These are phyloP conservation scores for Eleginops maclovinus DNA, from an alignment of 2,113 vertebrate species.

Conservation along the genomic window DNA sequence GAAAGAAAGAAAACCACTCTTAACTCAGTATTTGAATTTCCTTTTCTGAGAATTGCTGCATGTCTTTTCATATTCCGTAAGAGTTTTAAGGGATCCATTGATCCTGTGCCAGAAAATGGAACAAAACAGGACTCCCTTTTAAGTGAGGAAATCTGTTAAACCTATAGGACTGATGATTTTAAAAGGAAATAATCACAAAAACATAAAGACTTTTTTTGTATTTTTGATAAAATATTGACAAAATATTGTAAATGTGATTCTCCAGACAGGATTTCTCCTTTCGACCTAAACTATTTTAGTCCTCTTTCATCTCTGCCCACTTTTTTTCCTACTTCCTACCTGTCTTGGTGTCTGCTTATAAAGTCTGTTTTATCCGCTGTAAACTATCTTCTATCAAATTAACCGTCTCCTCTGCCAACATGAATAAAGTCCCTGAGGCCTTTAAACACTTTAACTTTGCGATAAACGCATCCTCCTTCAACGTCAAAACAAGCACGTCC, in stretches of 20 bases:
- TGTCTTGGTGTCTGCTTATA: slow-evolving; percentile 18
- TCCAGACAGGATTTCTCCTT: neutral
- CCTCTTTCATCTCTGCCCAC: neutral
- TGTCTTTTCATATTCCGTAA: neutral
- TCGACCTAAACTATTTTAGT: neutral
- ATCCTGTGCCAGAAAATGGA: neutral
- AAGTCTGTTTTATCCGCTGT: slow-evolving; percentile 23
- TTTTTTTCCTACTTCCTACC: neutral
- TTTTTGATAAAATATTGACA: too few relatives aligned
- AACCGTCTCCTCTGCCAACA: slow-evolving; percentile 29
- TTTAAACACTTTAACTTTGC: slow-evolving; percentile 35
- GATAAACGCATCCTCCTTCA: slow-evolving; percentile 15
- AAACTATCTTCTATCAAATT: slow-evolving; percentile 43
- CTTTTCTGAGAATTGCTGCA: neutral
- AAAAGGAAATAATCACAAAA: too few relatives aligned
- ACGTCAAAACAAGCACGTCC: slow-evolving; percentile 32
- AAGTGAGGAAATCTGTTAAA: neutral
- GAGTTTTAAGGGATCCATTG: neutral
- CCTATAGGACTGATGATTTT: too few relatives aligned
- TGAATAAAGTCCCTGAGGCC: slow-evolving; percentile 28
- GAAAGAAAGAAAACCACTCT: too few relatives aligned
- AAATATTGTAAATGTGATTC: neutral
- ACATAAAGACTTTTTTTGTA: too few relatives aligned
- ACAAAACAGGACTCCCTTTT: neutral
- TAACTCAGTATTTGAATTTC: neutral